Evolutionary conservation across 2,888 invertebrate species (phyloP).

Genomic region (Pocota personata): DNA sequence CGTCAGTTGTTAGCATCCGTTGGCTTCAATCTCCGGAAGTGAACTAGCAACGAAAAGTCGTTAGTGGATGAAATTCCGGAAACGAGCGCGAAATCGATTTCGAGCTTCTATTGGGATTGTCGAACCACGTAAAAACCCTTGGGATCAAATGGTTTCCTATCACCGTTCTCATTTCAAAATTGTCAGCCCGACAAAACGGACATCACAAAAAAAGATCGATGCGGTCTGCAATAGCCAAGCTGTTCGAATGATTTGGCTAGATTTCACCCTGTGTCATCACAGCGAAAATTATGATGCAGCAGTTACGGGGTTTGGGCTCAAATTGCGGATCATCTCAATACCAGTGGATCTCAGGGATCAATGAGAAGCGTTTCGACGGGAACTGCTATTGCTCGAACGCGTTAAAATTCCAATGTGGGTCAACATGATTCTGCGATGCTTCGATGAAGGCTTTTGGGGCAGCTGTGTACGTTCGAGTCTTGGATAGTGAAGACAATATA

Average conservation of each 20-base stretch:
- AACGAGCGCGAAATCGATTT: not conserved
- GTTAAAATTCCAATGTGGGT: not conserved
- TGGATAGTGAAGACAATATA: not conserved
- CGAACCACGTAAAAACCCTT: not conserved
- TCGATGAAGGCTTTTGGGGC: not conserved
- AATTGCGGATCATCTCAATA: too few relatives aligned
- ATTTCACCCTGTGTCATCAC: constrained; percentile 54
- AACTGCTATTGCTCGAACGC: constrained; percentile 22
- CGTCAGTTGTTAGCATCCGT: not conserved
- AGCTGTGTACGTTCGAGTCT: not conserved
- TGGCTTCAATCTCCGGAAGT: constrained; percentile 12
- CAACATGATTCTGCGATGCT: not conserved
- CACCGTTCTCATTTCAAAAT: not conserved
- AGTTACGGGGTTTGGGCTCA: constrained; percentile 66
- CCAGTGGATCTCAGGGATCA: constrained; percentile 12
- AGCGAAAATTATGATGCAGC: constrained; percentile 65
- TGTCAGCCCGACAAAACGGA: not conserved
- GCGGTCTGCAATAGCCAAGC: constrained; percentile 50
- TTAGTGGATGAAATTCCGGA: not conserved
- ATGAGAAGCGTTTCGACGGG: constrained; percentile 38
- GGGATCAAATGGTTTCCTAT: constrained; percentile 18
- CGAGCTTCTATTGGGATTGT: not conserved
- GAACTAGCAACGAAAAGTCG: not conserved
- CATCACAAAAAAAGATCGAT: constrained; percentile 24
- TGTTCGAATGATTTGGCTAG: constrained; percentile 69